Evolutionary conservation across 1,140 invertebrate species (phyloP), one percentile per base, ranked within the genome.

Genomic region (Helicorthomorpha holstii): DNA sequence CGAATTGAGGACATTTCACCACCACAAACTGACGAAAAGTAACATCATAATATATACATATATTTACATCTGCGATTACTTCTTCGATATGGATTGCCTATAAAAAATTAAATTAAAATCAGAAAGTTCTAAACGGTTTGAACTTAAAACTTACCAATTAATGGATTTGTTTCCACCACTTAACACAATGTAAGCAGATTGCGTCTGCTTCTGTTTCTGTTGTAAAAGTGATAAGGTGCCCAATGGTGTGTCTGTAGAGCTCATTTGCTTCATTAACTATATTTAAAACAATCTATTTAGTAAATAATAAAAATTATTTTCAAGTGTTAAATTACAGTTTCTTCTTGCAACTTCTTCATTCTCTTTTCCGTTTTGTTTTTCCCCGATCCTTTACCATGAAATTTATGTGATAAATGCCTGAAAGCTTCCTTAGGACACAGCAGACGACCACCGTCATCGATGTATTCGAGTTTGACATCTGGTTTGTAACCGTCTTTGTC

Each of bases 281-380:
- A 72, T 46, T 4, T 10, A 21, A 46, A 46, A 46, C 19, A 46
- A 46, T 16, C 7, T 7, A 16, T 34, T 34, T 34, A 7, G 7
- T 16, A 34, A 7, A 7, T 16, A 34, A 16, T 34, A 7, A 34
- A 34, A 34, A 7, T n/a, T n/a, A n/a, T n/a, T n/a, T n/a, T n/a
- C n/a, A n/a, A n/a, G n/a, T n/a, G n/a, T 68, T n/a, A n/a, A n/a
- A n/a, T n/a, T 64, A 85, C 82, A 65, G 83, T 83, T 69, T 94
- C 89, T 68, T 97, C 92, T 61, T 94, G 83, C 52, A 80, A 72
- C 69, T 98, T 97, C 65, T 95, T 94, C 68, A 90, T 80, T 61
- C 94, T 75, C 68, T 98, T 99, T 66, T 98, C 96, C 41, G 82
- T 79, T 71, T 99, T 98, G 72, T 96, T 98, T 67, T 98, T 98